Percentiles rank a stretch among this genome's conserved stretches.
These are phyloP conservation scores for Bombus impatiens DNA, from an alignment of 1,140 invertebrate genomes.

Conservation along the genomic window DNA sequence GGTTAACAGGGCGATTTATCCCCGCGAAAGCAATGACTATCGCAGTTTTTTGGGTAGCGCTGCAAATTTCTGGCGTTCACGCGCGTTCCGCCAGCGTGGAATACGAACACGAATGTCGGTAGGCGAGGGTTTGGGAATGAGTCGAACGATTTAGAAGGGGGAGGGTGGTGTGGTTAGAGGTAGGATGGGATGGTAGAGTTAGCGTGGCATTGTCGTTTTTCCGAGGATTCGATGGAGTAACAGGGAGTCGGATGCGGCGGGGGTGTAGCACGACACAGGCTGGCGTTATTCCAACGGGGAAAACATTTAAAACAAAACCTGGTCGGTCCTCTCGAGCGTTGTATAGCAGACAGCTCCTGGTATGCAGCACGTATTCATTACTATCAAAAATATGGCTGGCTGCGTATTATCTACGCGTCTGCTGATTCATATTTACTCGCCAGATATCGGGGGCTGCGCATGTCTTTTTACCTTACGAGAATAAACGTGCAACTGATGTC, in stretches of 20 bases:
- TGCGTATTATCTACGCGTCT: conserved; percentile 48
- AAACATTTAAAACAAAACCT: conserved; percentile 68
- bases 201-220: conserved; percentile 42
- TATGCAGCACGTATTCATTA: conserved; percentile 59
- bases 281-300: conserved; percentile 59
- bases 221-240: conserved; percentile 34
- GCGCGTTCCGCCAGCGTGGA: conserved; percentile 36
- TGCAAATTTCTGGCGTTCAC: conserved; percentile 44
- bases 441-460: neutral
- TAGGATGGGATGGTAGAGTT: neutral
- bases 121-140: conserved; percentile 21
- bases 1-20: conserved; percentile 62
- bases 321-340: conserved; percentile 36
- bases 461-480: neutral
- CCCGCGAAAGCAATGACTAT: conserved; percentile 55
- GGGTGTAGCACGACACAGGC: conserved; percentile 1
- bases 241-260: conserved; percentile 18
- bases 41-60: conserved; percentile 49
- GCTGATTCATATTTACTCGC: conserved; percentile 51
- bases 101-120: conserved; percentile 58
- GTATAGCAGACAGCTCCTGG: conserved; percentile 25
- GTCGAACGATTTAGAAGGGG: conserved; percentile 45
- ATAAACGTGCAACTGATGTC: neutral
- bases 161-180: neutral
- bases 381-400: conserved; percentile 50